Conservation (phyloP, 2,797 vertebrate species). For the Hemibagrus guttatus region DNA sequence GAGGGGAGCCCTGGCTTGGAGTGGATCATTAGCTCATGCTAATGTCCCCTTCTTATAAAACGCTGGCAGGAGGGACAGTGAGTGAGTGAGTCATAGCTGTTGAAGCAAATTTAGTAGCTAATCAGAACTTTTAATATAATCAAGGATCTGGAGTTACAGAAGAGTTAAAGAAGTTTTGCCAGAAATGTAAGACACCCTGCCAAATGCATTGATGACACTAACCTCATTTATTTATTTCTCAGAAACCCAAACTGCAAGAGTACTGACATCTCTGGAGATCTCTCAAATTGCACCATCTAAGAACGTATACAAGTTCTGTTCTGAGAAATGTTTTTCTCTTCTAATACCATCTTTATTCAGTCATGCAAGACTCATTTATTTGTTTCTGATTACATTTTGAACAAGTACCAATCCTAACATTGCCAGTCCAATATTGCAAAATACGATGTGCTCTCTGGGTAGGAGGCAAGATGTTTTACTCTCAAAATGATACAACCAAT, state of each 20-base stretch:
- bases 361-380: not conserved
- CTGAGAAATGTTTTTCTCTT: not conserved
- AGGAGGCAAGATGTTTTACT: not conserved
- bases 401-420: not conserved
- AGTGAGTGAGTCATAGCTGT: constrained; percentile 34
- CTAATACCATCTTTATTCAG: not conserved
- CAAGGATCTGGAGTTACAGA: not conserved
- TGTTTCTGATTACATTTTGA: not conserved
- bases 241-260: not conserved
- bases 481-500: not conserved
- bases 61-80: constrained; percentile 20
- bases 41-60: constrained; percentile 36
- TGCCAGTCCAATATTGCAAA: not conserved
- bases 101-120: constrained; percentile 13
- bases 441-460: not conserved
- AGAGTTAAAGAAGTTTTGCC: not conserved
- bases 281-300: not conserved
- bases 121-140: not conserved
- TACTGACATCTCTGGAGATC: not conserved
- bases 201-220: constrained; percentile 10
- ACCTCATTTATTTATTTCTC: not conserved
- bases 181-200: not conserved
- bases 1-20: constrained; percentile 12
- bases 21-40: constrained; percentile 36
- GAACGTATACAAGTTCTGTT: not conserved